Base-by-base conservation (phyloP, 2,797 vertebrate species). In the Psittacula derbiana region DNA sequence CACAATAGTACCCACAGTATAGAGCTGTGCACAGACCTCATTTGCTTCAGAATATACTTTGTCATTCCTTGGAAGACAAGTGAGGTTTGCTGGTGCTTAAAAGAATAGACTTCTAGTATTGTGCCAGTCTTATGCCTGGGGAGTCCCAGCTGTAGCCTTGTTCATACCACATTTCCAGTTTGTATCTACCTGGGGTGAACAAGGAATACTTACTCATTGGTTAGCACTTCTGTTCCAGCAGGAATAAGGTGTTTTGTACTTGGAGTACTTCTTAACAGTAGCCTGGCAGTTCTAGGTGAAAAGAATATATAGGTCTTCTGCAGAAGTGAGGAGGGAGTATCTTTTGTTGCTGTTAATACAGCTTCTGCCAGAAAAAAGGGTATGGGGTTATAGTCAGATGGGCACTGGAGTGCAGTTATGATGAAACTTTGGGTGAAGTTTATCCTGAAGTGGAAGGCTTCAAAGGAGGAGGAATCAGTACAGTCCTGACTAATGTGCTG, bases 161-260 rank as follows among this genome's bases (percentile, higher is more conserved):
- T 71, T 88, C 21, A 2, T 88, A 13, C 33, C 14, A 14, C 6
- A 15, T 85, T 40, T 86, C 23, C 27, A 16, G 24, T 47, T 69
- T 74, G 10, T 55, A 12, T 65, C 19, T 58, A 1, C 30, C 31
- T 53, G 12, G 2, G 1, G 15, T 76, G 53, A 66, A 8, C 0
- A 4, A 67, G 28, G n/a, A 84, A 12, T 36, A 30, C 12, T 36
- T 2, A 1, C 17, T 80, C 24, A 36, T 80, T 27, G 21, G 16
- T 41, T 31, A 66, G 5, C 17, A 6, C 8, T 46, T 69, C 30
- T 74, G 46, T 30, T 64, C n/a, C 57, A 49, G 25, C 53, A 73
- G 31, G 15, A 8, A 1, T 44, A 31, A 69, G 3, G 3, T 28
- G 19, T 82, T n/a, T 73, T 2, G 0, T 62, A 10, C 2, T 4